phyloP scores from a whole-genome alignment of 2,113 vertebrate species.

The Aphyosemion australe region DNA sequence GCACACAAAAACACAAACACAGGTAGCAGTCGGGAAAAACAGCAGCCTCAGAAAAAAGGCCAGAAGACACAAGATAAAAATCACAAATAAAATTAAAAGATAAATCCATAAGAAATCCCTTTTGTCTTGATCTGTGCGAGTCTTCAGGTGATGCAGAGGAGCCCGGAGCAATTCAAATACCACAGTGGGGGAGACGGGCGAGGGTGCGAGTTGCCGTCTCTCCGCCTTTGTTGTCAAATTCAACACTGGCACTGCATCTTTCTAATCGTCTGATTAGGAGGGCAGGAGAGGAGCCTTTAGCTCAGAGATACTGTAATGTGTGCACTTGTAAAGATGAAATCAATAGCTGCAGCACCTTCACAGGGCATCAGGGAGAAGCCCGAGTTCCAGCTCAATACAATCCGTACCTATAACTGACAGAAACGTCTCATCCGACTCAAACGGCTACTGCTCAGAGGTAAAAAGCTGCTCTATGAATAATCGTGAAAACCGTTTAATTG shows the following conservation, averaged over 20 bases:
- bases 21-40: constrained; percentile 15
- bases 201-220: constrained; percentile 28
- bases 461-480: constrained; percentile 63
- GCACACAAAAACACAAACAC: constrained; percentile 5
- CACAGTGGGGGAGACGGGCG: constrained; percentile 35
- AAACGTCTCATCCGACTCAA: constrained; percentile 55
- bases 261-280: constrained; percentile 63
- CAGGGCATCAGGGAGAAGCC: constrained; percentile 49
- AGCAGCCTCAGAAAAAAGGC: constrained; percentile 12
- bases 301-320: constrained; percentile 58
- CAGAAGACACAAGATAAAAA: constrained; percentile 48
- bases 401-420: constrained; percentile 52
- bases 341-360: constrained; percentile 59
- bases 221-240: constrained; percentile 45
- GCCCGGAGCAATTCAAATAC: constrained; percentile 54
- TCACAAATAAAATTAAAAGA: constrained; percentile 37
- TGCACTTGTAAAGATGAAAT: constrained; percentile 61
- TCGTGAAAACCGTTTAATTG: constrained; percentile 68
- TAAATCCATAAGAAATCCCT: constrained; percentile 19
- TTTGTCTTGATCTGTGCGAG: constrained; percentile 39
- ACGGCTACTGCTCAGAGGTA: constrained; percentile 54
- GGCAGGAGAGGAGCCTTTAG: constrained; percentile 49
- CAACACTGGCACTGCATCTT: constrained; percentile 37
- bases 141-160: constrained; percentile 52
- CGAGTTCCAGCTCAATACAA: constrained; percentile 36